phyloP scores from a whole-genome alignment of 2,797 vertebrate genomes.

The Microchirus variegatus region DNA sequence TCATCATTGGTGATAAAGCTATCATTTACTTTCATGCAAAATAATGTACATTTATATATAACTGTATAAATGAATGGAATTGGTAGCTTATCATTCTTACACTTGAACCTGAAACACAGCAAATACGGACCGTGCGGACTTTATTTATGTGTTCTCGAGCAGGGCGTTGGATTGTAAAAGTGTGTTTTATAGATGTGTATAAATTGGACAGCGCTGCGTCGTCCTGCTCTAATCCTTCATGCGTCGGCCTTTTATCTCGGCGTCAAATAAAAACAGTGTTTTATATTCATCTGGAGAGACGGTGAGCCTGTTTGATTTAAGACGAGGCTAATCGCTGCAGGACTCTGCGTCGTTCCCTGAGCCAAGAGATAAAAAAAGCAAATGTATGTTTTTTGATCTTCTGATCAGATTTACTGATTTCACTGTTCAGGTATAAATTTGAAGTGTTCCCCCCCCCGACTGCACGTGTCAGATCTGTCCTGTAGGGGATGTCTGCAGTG shows the following conservation, averaged over 20 bases:
- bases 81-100: background rate
- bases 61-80: background rate
- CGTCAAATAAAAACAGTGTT: conserved; percentile 47
- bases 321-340: conserved; percentile 44
- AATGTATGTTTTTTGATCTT: background rate
- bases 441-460: background rate
- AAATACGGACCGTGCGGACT: conserved; percentile 14
- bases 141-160: conserved; percentile 47
- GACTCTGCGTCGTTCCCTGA: background rate
- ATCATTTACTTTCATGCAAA: too few relatives aligned
- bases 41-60: background rate
- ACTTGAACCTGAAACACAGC: background rate
- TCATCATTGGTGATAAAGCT: too few relatives aligned
- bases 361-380: conserved; percentile 6
- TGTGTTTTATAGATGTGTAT: conserved; percentile 44
- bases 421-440: background rate
- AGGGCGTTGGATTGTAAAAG: conserved; percentile 19
- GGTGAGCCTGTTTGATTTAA: conserved; percentile 68
- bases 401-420: conserved; percentile 3
- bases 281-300: conserved; percentile 33
- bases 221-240: conserved; percentile 59
- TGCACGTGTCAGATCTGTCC: background rate
- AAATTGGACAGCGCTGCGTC: conserved; percentile 38
- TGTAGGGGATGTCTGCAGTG: background rate
- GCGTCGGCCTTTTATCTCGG: conserved; percentile 38